A percentile compares a stretch with the other conserved stretches of the same genome.
Evolutionary conservation across 1,140 invertebrate genomes (phyloP).

Genomic region (Drosophila erecta): DNA sequence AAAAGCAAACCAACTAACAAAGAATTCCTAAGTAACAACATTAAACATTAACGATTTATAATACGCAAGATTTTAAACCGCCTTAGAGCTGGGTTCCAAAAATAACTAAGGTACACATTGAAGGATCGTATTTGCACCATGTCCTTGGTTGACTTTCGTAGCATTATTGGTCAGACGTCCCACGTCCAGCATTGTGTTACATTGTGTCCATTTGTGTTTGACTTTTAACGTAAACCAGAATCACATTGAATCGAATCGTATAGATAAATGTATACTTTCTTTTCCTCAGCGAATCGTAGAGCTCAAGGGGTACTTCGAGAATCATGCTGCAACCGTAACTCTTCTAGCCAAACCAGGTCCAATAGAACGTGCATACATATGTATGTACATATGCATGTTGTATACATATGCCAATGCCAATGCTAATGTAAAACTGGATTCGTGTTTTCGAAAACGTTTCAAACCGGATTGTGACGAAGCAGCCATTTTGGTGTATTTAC

Average conservation of each 20-base stretch:
- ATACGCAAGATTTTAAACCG: slow-evolving; percentile 36
- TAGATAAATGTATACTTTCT: slow-evolving; percentile 36
- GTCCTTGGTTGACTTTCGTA: slow-evolving; percentile 20
- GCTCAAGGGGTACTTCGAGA: slow-evolving; percentile 52
- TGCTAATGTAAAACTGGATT: slow-evolving; percentile 3
- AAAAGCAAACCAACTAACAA: slow-evolving; percentile 16
- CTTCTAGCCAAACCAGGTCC: slow-evolving; percentile 40
- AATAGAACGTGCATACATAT: slow-evolving; percentile 19
- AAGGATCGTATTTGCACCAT: slow-evolving; percentile 27
- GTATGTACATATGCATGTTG: not conserved
- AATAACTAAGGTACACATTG: not conserved
- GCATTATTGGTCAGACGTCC: slow-evolving; percentile 10
- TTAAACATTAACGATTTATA: slow-evolving; percentile 33
- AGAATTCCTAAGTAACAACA: slow-evolving; percentile 12
- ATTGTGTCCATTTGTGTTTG: slow-evolving; percentile 7
- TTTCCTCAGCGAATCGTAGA: slow-evolving; percentile 62
- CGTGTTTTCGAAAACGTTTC: slow-evolving; percentile 5
- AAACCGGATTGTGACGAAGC: slow-evolving; percentile 11
- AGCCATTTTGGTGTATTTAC: slow-evolving; percentile 19
- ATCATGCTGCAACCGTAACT: slow-evolving; percentile 30
- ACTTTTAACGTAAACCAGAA: slow-evolving; percentile 13
- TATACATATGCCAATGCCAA: slow-evolving; percentile 27
- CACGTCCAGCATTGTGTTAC: slow-evolving; percentile 11
- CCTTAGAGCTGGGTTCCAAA: slow-evolving; percentile 38
- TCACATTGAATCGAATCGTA: not conserved